Evolutionary conservation across 2,113 vertebrate species (phyloP).

Genomic region (Ovis canadensis): DNA sequence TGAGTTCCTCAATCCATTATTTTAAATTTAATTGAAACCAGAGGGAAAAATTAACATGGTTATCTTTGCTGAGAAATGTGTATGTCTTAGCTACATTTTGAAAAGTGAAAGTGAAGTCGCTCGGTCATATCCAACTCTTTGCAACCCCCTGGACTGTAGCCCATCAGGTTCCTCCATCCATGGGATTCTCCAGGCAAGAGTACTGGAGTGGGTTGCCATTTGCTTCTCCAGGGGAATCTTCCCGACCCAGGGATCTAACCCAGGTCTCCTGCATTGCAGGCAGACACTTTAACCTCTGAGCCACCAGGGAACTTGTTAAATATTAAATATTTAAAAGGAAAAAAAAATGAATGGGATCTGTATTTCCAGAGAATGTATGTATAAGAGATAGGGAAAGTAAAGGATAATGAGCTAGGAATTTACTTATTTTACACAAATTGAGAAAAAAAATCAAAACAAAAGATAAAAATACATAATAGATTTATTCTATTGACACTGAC

Average conservation of each 20-base stretch:
- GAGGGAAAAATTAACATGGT: not conserved
- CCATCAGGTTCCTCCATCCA: too few relatives aligned
- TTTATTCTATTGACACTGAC: not conserved
- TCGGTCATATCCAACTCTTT: too few relatives aligned
- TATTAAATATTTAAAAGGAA: not conserved
- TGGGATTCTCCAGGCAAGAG: too few relatives aligned
- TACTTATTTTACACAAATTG: not conserved
- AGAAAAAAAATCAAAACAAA: not conserved
- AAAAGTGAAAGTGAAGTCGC: too few relatives aligned
- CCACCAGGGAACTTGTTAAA: not conserved
- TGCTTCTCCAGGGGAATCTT: too few relatives aligned
- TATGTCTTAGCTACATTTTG: not conserved
- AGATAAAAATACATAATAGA: not conserved
- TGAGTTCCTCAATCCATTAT: not conserved
- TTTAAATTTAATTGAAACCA: not conserved
- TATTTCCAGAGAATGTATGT: not conserved
- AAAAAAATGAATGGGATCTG: not conserved
- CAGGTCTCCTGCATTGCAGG: too few relatives aligned
- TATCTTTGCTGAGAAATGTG: not conserved
- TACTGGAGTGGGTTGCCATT: too few relatives aligned
- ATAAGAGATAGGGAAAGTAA: not conserved
- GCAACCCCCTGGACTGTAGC: fast-evolving
- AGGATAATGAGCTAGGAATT: not conserved
- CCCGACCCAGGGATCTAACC: fast-evolving
- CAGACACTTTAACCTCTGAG: too few relatives aligned